Evolutionary conservation across 2,797 vertebrate genomes (phyloP).

Genomic region (Lacerta viridis): DNA sequence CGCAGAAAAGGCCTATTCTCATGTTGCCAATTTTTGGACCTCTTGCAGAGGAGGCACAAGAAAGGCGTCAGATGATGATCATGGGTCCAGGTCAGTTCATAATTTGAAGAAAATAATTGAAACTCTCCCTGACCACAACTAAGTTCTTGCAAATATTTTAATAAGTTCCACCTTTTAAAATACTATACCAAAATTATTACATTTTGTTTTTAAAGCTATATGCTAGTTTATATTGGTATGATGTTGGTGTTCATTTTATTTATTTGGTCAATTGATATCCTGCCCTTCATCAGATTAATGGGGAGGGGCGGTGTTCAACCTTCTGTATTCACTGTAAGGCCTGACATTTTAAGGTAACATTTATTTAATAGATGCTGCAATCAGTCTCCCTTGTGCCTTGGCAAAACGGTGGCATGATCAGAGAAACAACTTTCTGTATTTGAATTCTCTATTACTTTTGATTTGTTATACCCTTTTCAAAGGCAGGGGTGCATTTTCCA

Average conservation of each 20-base stretch:
- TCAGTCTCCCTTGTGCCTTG: not conserved
- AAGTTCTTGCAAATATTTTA: slow-evolving; percentile 49
- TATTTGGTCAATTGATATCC: not conserved
- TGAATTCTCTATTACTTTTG: not conserved
- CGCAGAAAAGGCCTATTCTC: too few relatives aligned
- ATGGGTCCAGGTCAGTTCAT: not conserved
- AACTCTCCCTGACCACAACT: slow-evolving; percentile 57
- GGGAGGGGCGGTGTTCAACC: not conserved
- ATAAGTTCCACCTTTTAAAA: not conserved
- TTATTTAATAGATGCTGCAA: not conserved
- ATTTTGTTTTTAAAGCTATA: not conserved
- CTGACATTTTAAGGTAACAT: not conserved
- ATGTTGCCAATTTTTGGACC: too few relatives aligned
- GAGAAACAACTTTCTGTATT: not conserved
- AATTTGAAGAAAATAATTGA: slow-evolving; percentile 66
- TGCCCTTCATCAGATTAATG: not conserved
- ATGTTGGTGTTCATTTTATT: not conserved
- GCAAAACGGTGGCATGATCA: not conserved
- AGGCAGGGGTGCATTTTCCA: not conserved
- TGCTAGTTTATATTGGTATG: not conserved
- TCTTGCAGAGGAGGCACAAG: too few relatives aligned
- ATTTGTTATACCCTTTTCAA: not conserved
- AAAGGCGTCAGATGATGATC: too few relatives aligned
- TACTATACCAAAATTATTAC: not conserved
- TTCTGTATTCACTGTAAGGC: not conserved